Evolutionary conservation across 2,797 vertebrate species (phyloP), one percentile per base, ranked within the genome.

Genomic region (Chrysocyon brachyurus): DNA sequence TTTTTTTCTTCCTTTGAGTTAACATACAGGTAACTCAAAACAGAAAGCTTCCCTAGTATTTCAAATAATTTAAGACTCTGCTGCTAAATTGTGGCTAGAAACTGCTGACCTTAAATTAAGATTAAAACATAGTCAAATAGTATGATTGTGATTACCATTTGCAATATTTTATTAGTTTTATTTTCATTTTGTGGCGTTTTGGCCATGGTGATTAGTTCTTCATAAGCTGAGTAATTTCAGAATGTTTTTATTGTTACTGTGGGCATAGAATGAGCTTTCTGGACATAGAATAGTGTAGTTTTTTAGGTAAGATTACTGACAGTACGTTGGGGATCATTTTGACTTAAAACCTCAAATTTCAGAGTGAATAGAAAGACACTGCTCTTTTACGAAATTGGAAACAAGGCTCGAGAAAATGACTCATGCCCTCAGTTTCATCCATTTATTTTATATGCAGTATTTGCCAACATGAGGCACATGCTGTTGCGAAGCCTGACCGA

Each of bases 321-420:
- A 64, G 63, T 56, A 63, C 3, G 2, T 59, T 22, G 87, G 78
- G 12, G 5, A 68, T n/a, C 77, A 97, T 68, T 68, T 96, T 91
- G 36, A 97, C 96, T 98, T 97, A 98, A 98, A 98, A 90, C 93
- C 78, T 97, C 97, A 90, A 95, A 46, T 92, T 97, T 98, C 92
- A 70, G 33, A 98, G 96, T 64, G 94, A 97, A 96, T 49, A 83
- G 73, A 86, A 93, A 86, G 52, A 88, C 24, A 59, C 3, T 33
- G 12, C 6, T 88, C 54, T 77, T 84, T 70, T 56, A n/a, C 3
- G 68, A 87, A 94, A 94, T 2, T 86, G 63, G 72, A 93, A 94
- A 91, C 31, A 33, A 75, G n/a, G 11, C 83, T 94, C 9, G 7
- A 49, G 57, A 86, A 85, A 78, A 79, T 56, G 89, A 91, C 68